Evolutionary conservation across 2,797 vertebrate species (phyloP).

Genomic region (Staurois parvus): DNA sequence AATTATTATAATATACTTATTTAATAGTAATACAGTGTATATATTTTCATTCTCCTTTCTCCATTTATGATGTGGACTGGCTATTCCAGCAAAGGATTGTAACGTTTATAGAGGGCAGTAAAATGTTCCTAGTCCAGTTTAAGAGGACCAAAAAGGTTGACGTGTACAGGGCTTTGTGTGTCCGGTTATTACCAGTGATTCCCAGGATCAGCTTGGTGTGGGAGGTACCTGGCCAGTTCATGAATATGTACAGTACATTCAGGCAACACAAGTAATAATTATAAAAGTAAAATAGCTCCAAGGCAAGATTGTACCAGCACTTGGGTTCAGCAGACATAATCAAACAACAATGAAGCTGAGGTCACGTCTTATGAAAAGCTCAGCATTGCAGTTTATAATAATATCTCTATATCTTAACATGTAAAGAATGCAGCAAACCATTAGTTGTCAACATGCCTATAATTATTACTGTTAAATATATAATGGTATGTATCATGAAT

Average conservation of each 20-base stretch:
- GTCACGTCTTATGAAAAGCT: not conserved
- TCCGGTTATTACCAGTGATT: not conserved
- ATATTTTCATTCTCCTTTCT: too few relatives aligned
- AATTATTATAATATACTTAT: too few relatives aligned
- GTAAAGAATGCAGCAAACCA: not conserved
- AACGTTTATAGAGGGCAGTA: too few relatives aligned
- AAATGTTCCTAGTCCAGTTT: too few relatives aligned
- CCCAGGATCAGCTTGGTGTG: not conserved
- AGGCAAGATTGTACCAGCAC: not conserved
- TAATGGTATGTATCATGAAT: not conserved
- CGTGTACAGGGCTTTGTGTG: not conserved
- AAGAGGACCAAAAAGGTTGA: not conserved
- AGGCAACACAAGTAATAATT: not conserved
- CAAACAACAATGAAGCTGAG: not conserved
- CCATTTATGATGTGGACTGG: too few relatives aligned
- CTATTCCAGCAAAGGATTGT: too few relatives aligned
- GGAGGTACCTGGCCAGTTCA: not conserved
- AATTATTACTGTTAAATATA: conserved; percentile 10
- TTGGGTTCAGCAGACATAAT: not conserved
- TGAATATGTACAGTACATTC: not conserved
- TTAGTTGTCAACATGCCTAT: not conserved
- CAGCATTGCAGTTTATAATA: not conserved
- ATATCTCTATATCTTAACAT: not conserved
- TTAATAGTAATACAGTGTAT: too few relatives aligned
- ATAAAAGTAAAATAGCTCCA: not conserved